Evolutionary conservation across 1,140 invertebrate species (phyloP).

Genomic region (Lordiphosa collinella): DNA sequence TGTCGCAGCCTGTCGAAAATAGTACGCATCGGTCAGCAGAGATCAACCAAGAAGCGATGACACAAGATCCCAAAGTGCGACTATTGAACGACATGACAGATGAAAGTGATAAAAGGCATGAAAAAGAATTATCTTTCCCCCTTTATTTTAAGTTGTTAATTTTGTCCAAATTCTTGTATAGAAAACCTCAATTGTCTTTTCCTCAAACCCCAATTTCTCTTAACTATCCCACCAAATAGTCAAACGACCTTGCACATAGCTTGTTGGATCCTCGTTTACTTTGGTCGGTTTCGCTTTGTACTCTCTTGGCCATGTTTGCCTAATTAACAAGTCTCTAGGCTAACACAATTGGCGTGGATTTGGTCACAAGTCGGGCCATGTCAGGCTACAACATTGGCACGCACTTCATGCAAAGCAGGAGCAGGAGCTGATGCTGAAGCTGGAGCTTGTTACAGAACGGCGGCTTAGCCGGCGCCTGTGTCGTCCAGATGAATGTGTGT

Average conservation of each 20-base stretch:
- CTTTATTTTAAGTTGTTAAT: no score
- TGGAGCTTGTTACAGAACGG: slow-evolving; percentile 47
- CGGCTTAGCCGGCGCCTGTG: slow-evolving; percentile 41
- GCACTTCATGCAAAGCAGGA: slow-evolving; percentile 43
- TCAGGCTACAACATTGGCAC: slow-evolving; percentile 32
- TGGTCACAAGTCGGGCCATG: slow-evolving; percentile 30
- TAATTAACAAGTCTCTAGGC: slow-evolving; percentile 61
- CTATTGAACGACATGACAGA: no score
- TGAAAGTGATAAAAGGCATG: no score
- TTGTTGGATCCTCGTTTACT: neutral
- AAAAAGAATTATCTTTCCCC: no score
- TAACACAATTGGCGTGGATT: slow-evolving; percentile 53
- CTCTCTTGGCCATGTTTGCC: slow-evolving; percentile 19
- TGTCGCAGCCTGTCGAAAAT: neutral
- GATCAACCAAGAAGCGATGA: no score
- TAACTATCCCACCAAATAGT: neutral
- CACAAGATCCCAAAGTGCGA: no score
- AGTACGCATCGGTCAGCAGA: no score
- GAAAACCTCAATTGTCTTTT: no score
- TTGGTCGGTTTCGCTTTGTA: slow-evolving; percentile 32
- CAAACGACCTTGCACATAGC: neutral
- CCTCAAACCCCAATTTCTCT: no score
- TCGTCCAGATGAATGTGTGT: slow-evolving; percentile 69
- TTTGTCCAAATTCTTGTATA: no score
- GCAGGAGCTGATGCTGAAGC: neutral